Base-by-base conservation (phyloP, 2,888 invertebrate genomes). In the Lacanobia wlatinum region DNA sequence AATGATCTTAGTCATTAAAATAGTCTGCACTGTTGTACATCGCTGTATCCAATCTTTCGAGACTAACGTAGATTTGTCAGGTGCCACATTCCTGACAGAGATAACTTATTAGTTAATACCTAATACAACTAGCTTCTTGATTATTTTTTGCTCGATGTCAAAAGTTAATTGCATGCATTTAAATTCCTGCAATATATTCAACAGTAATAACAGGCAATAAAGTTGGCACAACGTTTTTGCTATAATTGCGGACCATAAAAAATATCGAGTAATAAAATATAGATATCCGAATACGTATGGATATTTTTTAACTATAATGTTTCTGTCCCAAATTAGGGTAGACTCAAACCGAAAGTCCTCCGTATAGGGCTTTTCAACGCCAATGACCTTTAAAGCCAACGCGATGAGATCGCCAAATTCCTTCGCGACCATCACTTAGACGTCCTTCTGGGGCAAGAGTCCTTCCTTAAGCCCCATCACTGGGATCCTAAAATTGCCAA, bases 1-100 rank as follows among this genome's bases (percentile, higher is more conserved):
- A 86, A 85, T 80, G 82, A 80, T 73, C 50, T 66, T 73, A 23
- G 34, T 59, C 72, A 80, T 85, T 86, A 77, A 82, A 75, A 76
- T 75, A 76, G 70, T 75, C 73, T 78, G 73, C 73, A 73, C 66
- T 73, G 23, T 60, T 71, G 68, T 71, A 60, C 52, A 62, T 63
- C 55, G 67, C 70, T 76, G 64, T 77, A 63, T 63, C 21, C 48
- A 73, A 70, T 73, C 50, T 69, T 83, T 74, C 59, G 69, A 82
- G 84, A 79, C 68, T 56, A 66, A 56, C 10, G 65, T 63, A 62
- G 60, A 68, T 69, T 34, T 23, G 28, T 73, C 58, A 56, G 77
- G 50, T 43, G 69, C 60, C 34, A 70, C 63, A 77, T 73, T 69
- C 56, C 62, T 58, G 9, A 16, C 60, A 61, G 60, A 64, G 43